These are phyloP conservation scores for Bilobella aurantiaca DNA, from an alignment of 1,140 invertebrate species.

Conservation along the genomic window DNA sequence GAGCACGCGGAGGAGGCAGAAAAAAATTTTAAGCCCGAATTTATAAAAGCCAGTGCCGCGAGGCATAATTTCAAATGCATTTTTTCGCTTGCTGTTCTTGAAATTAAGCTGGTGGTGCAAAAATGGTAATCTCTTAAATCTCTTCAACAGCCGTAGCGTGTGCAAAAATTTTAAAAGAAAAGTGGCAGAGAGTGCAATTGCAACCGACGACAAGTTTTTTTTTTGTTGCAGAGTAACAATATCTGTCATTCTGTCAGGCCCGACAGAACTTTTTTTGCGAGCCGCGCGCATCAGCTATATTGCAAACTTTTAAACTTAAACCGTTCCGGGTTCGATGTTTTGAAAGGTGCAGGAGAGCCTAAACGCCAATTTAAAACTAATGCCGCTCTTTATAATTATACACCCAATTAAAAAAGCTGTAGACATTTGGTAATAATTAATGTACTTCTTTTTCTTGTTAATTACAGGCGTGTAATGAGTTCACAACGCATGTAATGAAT, in stretches of 20 bases:
- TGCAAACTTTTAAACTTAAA: too few relatives aligned
- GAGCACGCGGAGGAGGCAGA: too few relatives aligned
- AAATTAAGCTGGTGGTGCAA: too few relatives aligned
- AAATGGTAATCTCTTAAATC: too few relatives aligned
- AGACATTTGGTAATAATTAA: not conserved
- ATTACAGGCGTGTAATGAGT: constrained; percentile 93
- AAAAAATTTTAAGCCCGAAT: too few relatives aligned
- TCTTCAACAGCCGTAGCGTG: too few relatives aligned
- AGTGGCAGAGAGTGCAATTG: not conserved
- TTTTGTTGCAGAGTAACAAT: not conserved
- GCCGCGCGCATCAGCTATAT: too few relatives aligned
- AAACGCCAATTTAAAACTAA: not conserved
- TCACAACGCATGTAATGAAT: constrained; percentile 99
- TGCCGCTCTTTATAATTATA: not conserved
- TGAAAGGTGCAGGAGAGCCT: not conserved
- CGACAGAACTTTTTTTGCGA: too few relatives aligned
- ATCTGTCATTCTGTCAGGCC: not conserved
- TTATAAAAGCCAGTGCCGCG: too few relatives aligned
- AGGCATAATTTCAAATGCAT: not conserved
- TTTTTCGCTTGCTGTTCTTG: not conserved
- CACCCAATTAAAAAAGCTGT: not conserved
- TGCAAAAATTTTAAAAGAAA: not conserved
- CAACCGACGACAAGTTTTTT: not conserved
- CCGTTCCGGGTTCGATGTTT: too few relatives aligned
- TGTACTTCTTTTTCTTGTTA: constrained; percentile 15